Percentiles rank a stretch among this genome's conserved stretches.
These are phyloP conservation scores for Florisuga fusca DNA, from an alignment of 2,797 vertebrate genomes.

Conservation along the genomic window DNA sequence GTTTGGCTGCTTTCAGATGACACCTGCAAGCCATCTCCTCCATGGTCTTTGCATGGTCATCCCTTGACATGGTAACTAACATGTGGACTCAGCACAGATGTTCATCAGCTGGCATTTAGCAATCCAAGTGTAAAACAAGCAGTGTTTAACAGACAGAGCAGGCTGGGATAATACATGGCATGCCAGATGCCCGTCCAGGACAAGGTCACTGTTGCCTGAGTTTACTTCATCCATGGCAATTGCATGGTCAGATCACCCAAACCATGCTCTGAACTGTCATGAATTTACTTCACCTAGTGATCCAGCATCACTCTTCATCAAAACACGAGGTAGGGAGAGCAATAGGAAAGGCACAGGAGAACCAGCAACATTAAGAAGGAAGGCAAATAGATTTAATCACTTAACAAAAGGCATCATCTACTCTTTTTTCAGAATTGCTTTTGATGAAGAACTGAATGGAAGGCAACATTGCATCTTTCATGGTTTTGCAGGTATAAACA, in stretches of 20 bases:
- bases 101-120: not conserved
- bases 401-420: not conserved
- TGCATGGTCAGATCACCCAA: not conserved
- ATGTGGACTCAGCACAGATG: not conserved
- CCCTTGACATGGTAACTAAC: not conserved
- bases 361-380: not conserved
- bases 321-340: not conserved
- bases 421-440: not conserved
- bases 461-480: not conserved
- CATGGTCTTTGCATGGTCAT: not conserved
- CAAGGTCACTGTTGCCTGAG: not conserved
- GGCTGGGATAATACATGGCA: accelerated
- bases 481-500: not conserved
- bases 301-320: not conserved
- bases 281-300: not conserved
- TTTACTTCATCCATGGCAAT: not conserved
- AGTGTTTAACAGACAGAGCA: not conserved
- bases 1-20: not conserved
- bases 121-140: not conserved
- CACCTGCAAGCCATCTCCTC: not conserved
- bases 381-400: not conserved
- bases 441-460: not conserved
- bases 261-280: not conserved
- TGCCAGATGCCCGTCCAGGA: not conserved
- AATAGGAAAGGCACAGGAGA: not conserved